Evolutionary conservation across 2,888 invertebrate genomes (phyloP), one percentile per base, ranked within the genome.

Genomic region (Amorpha juglandis): DNA sequence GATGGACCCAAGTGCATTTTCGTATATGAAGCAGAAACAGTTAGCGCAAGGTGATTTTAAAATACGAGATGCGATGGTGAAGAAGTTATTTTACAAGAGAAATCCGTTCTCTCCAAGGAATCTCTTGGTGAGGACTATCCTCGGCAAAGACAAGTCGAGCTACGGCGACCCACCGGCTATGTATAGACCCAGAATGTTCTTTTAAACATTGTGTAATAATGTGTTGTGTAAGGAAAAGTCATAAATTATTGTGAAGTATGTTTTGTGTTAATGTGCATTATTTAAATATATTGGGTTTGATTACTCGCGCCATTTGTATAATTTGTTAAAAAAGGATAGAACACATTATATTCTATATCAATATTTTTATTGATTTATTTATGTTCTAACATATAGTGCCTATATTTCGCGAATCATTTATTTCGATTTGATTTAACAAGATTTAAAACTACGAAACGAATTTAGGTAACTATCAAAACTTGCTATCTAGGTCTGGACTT

Each of bases 21-120:
- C 83, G 6, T 75, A 77, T n/a, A 84, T 84, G 70, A 83, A 86
- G 6, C 87, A 86, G 67, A 84, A 85, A 63, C 75, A 84, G 50
- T 77, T 91, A 1, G 82, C 81, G 1, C 76, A 81, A 51, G 84
- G 87, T n/a, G 89, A 92, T 64, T 74, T 70, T 14, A 91, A 86
- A 58, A 73, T 92, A 71, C 82, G 84, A 62, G 86, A 90, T 63
- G 86, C 80, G 1, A 80, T 92, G 84, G 50, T 92, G 0, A 88
- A 87, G 63, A 92, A 90, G 69, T 64, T 92, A 66, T 90, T 92
- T 70, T 69, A 86, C 62, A 92, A 90, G 73, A 83, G 79, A 51
- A 92, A 92, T 75, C 92, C 92, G 1, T 91, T 92, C 66, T 90
- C 91, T 8, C 86, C 90, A 0, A 78, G 83, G 47, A 92, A 92